Base-by-base conservation (phyloP, 2,888 invertebrate genomes). In the Steinernema scapterisci region DNA sequence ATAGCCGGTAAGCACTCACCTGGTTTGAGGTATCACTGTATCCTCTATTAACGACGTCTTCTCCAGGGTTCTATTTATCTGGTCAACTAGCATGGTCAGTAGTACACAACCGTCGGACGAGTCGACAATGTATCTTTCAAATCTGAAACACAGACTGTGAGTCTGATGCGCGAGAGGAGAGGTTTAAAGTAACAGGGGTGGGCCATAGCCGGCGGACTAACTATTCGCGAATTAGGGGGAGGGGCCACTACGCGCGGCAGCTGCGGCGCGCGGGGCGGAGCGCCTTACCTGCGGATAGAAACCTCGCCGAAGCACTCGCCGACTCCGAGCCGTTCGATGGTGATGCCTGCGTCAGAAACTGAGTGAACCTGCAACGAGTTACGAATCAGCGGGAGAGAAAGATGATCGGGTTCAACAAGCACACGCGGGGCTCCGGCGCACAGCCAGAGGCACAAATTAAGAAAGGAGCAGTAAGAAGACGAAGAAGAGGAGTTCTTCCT, bases 71-170 rank as follows among this genome's bases (percentile, higher is more conserved):
- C 77, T 54, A 63, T 77, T 74, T 25, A 77, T 77, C 48, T 77
- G 80, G 73, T 80, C 80, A 27, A 82, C 82, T 48, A 80, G 73
- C 80, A 80, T 80, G 46, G 73, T 54, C 23, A 82, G 70, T 21
- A 82, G 52, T 43, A 73, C 43, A 51, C 75, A 80, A 51, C 81
- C 77, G 45, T 80, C 80, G 38, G 80, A 73, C 13, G 81, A 80
- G 56, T 80, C 82, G 44, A 80, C 77, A 38, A 76, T 78, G 56
- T 78, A 80, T 51, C 75, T 51, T 73, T 76, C 77, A 52, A 63
- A 63, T 63, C 63, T 63, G 63, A 63, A 63, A 63, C 25, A 27
- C 16, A 63, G 63, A 63, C 21, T 63, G 63, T 25, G 63, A 16
- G n/a, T 48, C 48, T 27, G 63, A 27, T 63, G 63, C 63, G 63